Base-by-base conservation (phyloP, 1,140 invertebrate species). In the Caerostris extrusa region DNA sequence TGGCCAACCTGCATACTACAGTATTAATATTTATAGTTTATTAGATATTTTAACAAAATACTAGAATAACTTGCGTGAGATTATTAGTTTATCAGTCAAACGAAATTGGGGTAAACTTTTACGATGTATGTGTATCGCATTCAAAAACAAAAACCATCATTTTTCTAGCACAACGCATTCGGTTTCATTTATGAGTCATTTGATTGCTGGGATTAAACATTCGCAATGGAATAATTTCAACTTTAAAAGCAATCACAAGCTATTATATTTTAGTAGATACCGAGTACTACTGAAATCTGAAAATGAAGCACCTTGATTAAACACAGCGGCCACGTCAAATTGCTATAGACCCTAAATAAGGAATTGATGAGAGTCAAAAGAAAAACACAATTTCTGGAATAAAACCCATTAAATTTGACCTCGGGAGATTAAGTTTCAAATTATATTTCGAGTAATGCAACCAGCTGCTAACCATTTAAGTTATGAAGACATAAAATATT, bases 321-420 rank as follows among this genome's bases (percentile, higher is more conserved):
- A 77, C 12, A 77, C 50, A 77, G 34, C 71, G 10, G 34, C 10
- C 71, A 50, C 71, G 50, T 77, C 71, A 12, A 77, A 77, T 77
- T 77, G n/a, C 64, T 34, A 64, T 87, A 17, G 34, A 50, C 55
- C 7, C 61, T 17, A 10, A 12, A 58, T 1, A 6, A 3, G 55
- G 58, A 58, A 87, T 61, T 87, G n/a, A 61, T 61, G 58, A 19
- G 34, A 17, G 5, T 19, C 85, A 14, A 64, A 34, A 58, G 58
- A 64, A 89, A 89, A 89, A 89, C 53, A 19, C 64, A 69, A 64
- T 89, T 89, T 89, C 53, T 53, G 12, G 53, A 69, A 69, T 89
- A 50, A 89, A 67, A 69, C 53, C 50, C 53, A 89, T 89, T 89
- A 89, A 89, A 89, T 71, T 10, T 71, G 87, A 57, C 87, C 87